Percentiles rank a stretch among this genome's conserved stretches.
Conservation (phyloP, 2,797 vertebrate genomes). For the Myotis myotis region DNA sequence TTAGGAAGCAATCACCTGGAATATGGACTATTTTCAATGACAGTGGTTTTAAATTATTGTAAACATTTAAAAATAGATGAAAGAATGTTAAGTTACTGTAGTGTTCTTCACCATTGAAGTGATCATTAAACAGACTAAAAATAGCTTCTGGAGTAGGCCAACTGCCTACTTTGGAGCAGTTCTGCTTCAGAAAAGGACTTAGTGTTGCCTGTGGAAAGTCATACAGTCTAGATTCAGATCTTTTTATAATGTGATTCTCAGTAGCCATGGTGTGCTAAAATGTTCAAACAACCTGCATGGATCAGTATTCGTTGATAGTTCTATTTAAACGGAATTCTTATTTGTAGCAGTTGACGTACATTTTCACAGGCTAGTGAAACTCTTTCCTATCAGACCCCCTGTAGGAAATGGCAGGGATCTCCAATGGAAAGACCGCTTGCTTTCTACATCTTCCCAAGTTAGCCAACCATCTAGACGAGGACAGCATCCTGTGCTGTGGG, state of each 20-base stretch:
- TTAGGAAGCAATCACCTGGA: slow-evolving; percentile 60
- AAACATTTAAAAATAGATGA: neutral
- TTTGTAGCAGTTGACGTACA: neutral
- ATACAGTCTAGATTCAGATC: neutral
- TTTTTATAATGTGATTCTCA: neutral
- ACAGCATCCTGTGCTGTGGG: neutral
- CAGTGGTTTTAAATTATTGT: neutral
- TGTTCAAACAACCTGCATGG: neutral
- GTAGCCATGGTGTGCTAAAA: neutral
- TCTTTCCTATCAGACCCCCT: too few species aligned
- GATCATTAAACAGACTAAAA: neutral
- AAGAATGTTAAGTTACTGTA: neutral
- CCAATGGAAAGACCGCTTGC: neutral
- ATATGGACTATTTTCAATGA: neutral
- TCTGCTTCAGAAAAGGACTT: neutral
- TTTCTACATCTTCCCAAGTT: neutral
- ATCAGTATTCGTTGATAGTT: neutral
- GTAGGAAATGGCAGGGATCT: neutral
- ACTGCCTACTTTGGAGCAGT: neutral
- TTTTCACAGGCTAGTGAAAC: neutral
- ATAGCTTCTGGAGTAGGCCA: neutral
- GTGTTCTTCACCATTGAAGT: neutral
- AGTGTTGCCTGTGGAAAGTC: neutral
- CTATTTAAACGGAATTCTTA: neutral
- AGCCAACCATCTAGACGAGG: neutral